Evolutionary conservation across 2,113 vertebrate genomes (phyloP).

Genomic region (Gnathonemus echidnorhynchus): DNA sequence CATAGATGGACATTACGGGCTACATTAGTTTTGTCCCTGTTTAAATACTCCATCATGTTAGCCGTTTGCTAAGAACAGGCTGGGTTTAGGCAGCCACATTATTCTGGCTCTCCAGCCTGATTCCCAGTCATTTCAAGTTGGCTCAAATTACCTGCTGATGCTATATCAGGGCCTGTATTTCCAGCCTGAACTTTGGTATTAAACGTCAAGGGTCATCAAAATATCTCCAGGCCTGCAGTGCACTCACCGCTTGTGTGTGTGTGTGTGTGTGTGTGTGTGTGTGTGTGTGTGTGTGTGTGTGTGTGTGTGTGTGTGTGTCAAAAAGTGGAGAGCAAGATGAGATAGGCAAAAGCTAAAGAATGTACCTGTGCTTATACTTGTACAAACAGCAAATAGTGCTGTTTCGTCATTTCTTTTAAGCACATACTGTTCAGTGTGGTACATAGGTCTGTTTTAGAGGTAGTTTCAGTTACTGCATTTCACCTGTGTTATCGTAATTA

Average conservation of each 20-base stretch:
- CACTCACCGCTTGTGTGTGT: neutral
- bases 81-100: neutral
- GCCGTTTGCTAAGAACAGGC: neutral
- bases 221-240: neutral
- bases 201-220: neutral
- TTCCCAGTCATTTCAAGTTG: neutral
- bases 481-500: neutral
- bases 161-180: neutral
- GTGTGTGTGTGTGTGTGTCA: neutral
- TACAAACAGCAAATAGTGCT: neutral
- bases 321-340: neutral
- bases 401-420: neutral
- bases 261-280: too few species aligned
- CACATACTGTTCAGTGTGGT: neutral
- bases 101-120: neutral
- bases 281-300: neutral
- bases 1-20: neutral
- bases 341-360: neutral
- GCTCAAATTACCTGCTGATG: neutral
- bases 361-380: neutral
- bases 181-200: neutral
- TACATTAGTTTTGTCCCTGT: neutral
- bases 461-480: neutral
- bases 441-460: neutral
- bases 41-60: neutral